Base-by-base conservation (phyloP, 2,888 invertebrate genomes). In the Pseudococcus longispinus region DNA sequence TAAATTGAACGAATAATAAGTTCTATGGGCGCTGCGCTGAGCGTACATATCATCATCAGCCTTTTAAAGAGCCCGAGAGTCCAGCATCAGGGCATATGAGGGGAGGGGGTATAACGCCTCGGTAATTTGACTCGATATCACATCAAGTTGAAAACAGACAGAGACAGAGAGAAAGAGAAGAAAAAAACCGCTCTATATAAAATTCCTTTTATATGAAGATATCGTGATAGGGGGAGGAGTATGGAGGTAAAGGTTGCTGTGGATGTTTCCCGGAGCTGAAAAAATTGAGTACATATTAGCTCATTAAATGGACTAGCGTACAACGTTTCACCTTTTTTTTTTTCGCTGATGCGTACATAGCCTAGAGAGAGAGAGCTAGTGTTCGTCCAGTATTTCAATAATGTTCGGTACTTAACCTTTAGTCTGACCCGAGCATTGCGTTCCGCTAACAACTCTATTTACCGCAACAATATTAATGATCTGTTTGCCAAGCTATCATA, bases 371-470 rank as follows among this genome's bases (percentile, higher is more conserved):
- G 37, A 37, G 60, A 42, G 65, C 37, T 65, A 42, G 84, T 84
- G 84, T 65, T 84, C 65, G 84, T 84, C 84, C 84, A 84, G 60
- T 84, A 84, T 84, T 84, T 84, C 84, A 84, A 84, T 84, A 84
- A 84, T 84, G 84, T 84, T 84, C 84, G 29, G 84, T 84, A 84
- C 84, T 84, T 84, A 84, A 84, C 84, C 84, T 84, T 37, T 42
- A 18, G 20, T 20, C 32, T 84, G 84, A 84, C 84, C 84, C 84
- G 65, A 37, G 51, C 60, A 70, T 84, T 84, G 84, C 84, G 60
- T 84, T 84, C 84, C 84, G 84, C 84, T 84, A 84, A 84, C 84
- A 84, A 84, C 84, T 84, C 84, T 84, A 84, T 84, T 84, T 84
- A 84, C 84, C 84, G 84, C 84, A 84, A 84, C 84, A 84, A 84